These are phyloP conservation scores for Dunckerocampus dactyliophorus DNA, from an alignment of 2,113 vertebrate genomes.

Conservation along the genomic window DNA sequence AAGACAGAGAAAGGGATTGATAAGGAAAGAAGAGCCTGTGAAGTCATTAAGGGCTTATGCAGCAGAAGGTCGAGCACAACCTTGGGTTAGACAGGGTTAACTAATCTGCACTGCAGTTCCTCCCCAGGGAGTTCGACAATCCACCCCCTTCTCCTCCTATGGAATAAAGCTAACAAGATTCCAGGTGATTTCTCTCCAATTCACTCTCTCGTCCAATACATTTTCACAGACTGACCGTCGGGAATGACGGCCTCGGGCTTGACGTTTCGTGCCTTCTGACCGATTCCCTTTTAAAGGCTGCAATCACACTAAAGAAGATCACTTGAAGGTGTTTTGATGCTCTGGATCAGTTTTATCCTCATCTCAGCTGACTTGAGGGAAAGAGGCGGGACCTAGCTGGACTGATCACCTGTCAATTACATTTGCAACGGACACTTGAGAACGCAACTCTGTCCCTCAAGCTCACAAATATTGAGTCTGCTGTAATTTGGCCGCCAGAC, in stretches of 20 bases:
- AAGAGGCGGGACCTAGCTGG: neutral
- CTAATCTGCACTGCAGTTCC: slow-evolving; percentile 54
- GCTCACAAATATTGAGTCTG: neutral
- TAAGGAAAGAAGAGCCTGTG: slow-evolving; percentile 17
- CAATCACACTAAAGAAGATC: neutral
- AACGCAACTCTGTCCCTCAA: slow-evolving; percentile 1
- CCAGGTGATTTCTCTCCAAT: slow-evolving; percentile 53
- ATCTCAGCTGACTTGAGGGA: neutral
- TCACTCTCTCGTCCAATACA: slow-evolving; percentile 35
- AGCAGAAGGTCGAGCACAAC: slow-evolving; percentile 21
- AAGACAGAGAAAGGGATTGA: slow-evolving; percentile 6
- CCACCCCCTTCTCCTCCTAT: slow-evolving; percentile 16
- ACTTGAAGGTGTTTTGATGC: neutral
- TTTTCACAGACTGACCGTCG: slow-evolving; percentile 19
- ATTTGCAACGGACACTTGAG: too few species aligned
- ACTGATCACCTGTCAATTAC: too few species aligned
- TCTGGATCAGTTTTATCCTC: neutral
- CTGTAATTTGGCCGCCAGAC: slow-evolving; percentile 50
- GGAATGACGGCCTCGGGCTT: slow-evolving; percentile 6
- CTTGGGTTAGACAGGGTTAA: slow-evolving; percentile 63
- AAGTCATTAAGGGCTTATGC: slow-evolving; percentile 60
- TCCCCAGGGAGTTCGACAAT: slow-evolving; percentile 42
- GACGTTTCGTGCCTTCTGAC: slow-evolving; percentile 1
- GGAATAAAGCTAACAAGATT: slow-evolving; percentile 54
- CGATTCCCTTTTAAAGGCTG: neutral